Conservation (phyloP, 2,888 invertebrate genomes). For the Idaea biselata region DNA sequence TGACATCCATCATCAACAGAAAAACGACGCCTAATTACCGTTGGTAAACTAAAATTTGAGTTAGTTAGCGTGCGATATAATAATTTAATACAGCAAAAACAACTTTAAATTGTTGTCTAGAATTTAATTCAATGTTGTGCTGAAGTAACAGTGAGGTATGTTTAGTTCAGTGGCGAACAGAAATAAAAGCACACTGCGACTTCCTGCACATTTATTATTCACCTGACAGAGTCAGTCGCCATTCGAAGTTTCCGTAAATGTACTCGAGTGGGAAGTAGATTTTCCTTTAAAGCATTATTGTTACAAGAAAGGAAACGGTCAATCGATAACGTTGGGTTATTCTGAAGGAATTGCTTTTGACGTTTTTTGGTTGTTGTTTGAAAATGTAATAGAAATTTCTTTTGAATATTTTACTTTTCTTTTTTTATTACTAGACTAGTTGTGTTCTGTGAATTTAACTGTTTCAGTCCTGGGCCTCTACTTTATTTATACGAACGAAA, state of each 20-base stretch:
- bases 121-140: conserved; percentile 11
- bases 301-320: conserved; percentile 40
- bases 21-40: too few species aligned
- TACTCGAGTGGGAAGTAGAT: conserved; percentile 55
- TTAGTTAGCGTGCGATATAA: background rate
- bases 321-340: conserved; percentile 32
- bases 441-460: too few species aligned
- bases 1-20: too few species aligned
- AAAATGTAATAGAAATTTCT: background rate
- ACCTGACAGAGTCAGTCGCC: conserved; percentile 62
- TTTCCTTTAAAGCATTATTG: conserved; percentile 59
- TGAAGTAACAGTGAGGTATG: conserved; percentile 24
- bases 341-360: conserved; percentile 3
- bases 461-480: too few species aligned
- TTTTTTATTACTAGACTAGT: background rate
- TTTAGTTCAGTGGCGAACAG: conserved; percentile 36
- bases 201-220: conserved; percentile 66
- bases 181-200: conserved; percentile 52
- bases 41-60: too few species aligned
- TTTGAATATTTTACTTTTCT: background rate
- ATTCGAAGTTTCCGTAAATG: conserved; percentile 49
- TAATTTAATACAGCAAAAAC: background rate
- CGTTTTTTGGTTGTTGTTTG: background rate
- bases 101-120: background rate
- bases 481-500: too few species aligned